Base-by-base conservation (phyloP, 1,140 invertebrate genomes). In the Ceratina calcarata region DNA sequence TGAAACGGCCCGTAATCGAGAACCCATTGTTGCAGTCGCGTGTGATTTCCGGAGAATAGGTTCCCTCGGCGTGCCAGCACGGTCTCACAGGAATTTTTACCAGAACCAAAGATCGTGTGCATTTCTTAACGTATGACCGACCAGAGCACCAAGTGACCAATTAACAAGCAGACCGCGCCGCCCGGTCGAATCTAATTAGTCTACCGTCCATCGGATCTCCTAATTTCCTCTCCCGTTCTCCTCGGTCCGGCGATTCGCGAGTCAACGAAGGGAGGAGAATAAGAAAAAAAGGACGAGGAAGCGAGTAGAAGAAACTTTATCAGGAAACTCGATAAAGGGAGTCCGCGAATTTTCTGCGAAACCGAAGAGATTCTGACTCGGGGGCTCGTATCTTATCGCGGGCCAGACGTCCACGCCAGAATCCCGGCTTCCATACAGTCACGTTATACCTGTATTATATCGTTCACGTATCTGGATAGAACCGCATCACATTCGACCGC, bases 381-480 rank as follows among this genome's bases (percentile, higher is more conserved):
- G 66, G 84, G 79, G 60, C 77, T 49, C 73, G 81, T 89, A 88
- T 90, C 88, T 91, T 90, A 91, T 90, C 89, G 88, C 81, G 71
- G 82, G 67, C 77, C 75, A 90, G 88, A 91, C 87, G 90, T 91
- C 90, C 86, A 68, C 82, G 86, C 82, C 89, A 91, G 91, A 91
- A 90, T 91, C 87, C 84, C 69, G 65, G 81, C 81, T 82, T 83
- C 69, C 76, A 67, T 86, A 84, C 83, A 89, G 78, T 69, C 81
- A 85, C 83, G 69, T 45, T 45, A 45, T 88, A 89, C 88, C 89
- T 90, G 87, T 80, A 78, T 83, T 88, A 87, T 90, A 90, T 78
- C 82, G 78, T 85, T 82, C 85, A 84, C 82, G 79, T 88, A 86
- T 89, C 83, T 83, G 81, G 83, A 81, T 89, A 86, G 83, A 45